Evolutionary conservation across 2,797 vertebrate species (phyloP), one percentile per base, ranked within the genome.

Genomic region (Halcyon chelicuti): DNA sequence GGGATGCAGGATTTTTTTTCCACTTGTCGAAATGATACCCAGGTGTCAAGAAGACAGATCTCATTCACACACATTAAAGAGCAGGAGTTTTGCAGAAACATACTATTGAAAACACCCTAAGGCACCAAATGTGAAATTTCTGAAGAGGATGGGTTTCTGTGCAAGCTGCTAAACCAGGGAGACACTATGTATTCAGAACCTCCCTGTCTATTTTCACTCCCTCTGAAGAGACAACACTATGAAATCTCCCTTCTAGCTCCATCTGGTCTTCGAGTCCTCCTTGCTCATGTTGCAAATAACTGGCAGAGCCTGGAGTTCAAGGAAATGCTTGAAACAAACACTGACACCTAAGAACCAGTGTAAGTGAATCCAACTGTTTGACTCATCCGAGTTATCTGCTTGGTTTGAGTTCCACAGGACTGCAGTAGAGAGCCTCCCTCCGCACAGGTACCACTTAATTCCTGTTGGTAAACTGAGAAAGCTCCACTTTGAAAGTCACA

Each of bases 271-370:
- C 3, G 7, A 12, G 28, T 46, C 21, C 90, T 37, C 44, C 31
- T 82, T 46, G 31, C 4, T 57, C 49, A 75, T n/a, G 35, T 70
- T 77, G n/a, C 29, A 92, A 72, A 77, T 47, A 58, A 13, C 7
- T 13, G n/a, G 28, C 3, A 5, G 57, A 70, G 35, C 31, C 46
- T 70, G 35, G 25, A 87, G 35, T 49, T 85, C 26, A 71, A 88
- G 25, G 9, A 84, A 83, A 49, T 35, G 14, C 17, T 90, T 74
- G 1, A 5, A 75, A 71, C 11, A 70, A 75, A 19, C 8, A 26
- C 1, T 42, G 54, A 39, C n/a, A 51, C 31, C 33, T 47, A 44
- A 72, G 68, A 78, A 58, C 2, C 40, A 63, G 5, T 0, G 0
- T 12, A 65, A 55, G 26, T 61, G 35, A 92, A 86, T 75, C 15